Evolutionary conservation across 2,888 invertebrate genomes (phyloP).

Genomic region (Drosophila anceps): DNA sequence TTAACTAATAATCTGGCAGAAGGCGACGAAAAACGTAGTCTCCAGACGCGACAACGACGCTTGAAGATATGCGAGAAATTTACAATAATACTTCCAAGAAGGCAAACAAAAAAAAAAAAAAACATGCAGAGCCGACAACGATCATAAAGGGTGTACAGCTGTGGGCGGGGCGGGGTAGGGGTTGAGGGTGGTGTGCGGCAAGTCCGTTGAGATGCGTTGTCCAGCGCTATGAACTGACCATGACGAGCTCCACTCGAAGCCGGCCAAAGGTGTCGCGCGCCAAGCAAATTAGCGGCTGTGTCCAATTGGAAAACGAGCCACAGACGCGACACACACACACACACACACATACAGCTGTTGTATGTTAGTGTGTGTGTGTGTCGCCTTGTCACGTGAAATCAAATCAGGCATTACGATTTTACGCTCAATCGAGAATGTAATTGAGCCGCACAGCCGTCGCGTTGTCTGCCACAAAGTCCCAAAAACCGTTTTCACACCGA

Average conservation of each 20-base stretch:
- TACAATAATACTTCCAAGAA: slow-evolving; percentile 81
- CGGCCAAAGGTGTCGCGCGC: slow-evolving; percentile 74
- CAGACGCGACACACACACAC: slow-evolving; percentile 21
- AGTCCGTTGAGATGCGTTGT: slow-evolving; percentile 55
- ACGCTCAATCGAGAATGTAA: slow-evolving; percentile 84
- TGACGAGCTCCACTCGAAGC: slow-evolving; percentile 57
- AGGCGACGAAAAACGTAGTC: slow-evolving; percentile 39
- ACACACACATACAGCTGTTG: not conserved
- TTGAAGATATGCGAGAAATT: slow-evolving; percentile 78
- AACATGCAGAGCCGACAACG: slow-evolving; percentile 58
- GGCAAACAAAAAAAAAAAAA: slow-evolving; percentile 26
- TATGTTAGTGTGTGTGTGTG: slow-evolving; percentile 28
- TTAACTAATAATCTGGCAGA: slow-evolving; percentile 75
- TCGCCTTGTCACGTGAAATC: slow-evolving; percentile 79
- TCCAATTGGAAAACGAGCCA: slow-evolving; percentile 81
- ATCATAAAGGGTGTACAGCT: slow-evolving; percentile 25
- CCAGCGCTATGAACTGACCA: slow-evolving; percentile 71
- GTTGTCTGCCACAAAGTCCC: slow-evolving; percentile 75
- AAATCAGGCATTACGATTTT: slow-evolving; percentile 84
- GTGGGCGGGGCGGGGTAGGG: not conserved
- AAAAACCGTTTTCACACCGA: slow-evolving; percentile 56
- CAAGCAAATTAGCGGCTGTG: slow-evolving; percentile 83
- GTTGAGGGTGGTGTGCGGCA: slow-evolving; percentile 13
- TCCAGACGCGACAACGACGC: slow-evolving; percentile 60
- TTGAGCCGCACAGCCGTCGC: slow-evolving; percentile 83